Evolutionary conservation across 2,888 invertebrate genomes (phyloP), one percentile per base, ranked within the genome.

Genomic region (Terebella lapidaria): DNA sequence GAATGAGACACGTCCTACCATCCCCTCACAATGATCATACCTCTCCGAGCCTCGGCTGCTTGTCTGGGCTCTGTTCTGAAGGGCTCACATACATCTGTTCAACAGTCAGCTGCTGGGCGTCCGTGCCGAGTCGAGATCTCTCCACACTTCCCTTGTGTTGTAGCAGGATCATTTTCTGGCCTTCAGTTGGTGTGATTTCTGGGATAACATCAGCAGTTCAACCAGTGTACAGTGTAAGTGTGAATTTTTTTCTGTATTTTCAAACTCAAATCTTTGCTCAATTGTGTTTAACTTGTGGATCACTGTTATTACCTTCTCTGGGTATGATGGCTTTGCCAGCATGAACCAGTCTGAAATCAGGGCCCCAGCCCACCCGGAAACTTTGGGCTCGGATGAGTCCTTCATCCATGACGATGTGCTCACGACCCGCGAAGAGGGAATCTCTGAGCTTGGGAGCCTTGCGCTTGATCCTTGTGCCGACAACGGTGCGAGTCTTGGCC

Each of bases 311-410:
- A n/a, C n/a, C n/a, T 35, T 35, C 35, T 18, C 18, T 18, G 10
- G 10, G 35, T 18, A 35, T 35, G 35, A 35, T 35, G 35, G 35
- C 18, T 22, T 24, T 26, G n/a, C 78, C 78, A 63, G 71, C 64
- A 3, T 85, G 84, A 4, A 87, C 77, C 0, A 87, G 76, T 0
- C 84, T 84, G 69, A 85, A 85, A 18, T 85, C 84, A 0, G 87
- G 86, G 0, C 87, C 88, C 87, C 92, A 93, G 1, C 90, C 89
- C 0, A 87, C 85, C 72, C 89, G 87, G 63, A 87, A 87, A 62
- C 87, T 74, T 0, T 81, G 71, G 0, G 79, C 80, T 74, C 76
- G 78, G 60, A 78, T 78, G 51, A 75, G 73, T 15, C 74, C 80
- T n/a, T 77, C 73, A 71, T 83, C 83, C 24, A 73, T 70, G 20